Evolutionary conservation across 2,113 vertebrate genomes (phyloP), one percentile per base, ranked within the genome.

Genomic region (Carollia perspicillata): DNA sequence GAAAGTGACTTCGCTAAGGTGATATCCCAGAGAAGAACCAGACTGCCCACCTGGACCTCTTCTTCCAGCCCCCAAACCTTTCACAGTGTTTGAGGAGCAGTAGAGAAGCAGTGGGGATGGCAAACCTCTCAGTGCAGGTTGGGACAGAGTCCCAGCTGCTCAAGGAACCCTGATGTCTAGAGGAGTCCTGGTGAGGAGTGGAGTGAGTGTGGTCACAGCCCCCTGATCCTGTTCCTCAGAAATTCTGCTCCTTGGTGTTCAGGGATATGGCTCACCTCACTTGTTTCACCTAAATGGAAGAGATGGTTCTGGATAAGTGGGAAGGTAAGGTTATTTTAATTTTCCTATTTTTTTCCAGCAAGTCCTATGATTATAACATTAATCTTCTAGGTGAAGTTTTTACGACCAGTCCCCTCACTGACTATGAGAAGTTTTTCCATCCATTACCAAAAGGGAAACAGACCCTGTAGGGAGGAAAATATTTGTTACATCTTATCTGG

Each of bases 401-500:
- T 99, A 99, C 97, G 94, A 98, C 97, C 96, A 30, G 98, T 98
- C 98, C 98, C 98, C 98, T 98, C 85, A 93, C 97, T 74, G 97
- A 96, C 98, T 98, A 93, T 97, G 98, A 98, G 98, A 98, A 99
- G 98, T 98, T 98, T 98, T 98, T 98, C 98, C 98, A 99, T 99
- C 98, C 98, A 98, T 99, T 98, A 99, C 98, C 95, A 20, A 93
- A 96, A 95, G 94, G 97, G 97, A 98, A 98, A 98, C 97, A 51
- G 98, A 98, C 95, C 98, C 96, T 96, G 95, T 97, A 97, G 97
- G 98, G 97, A 98, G 97, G 98, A 95, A 98, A 98, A 97, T 98
- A 99, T 99, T 99, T 98, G 98, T 99, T 98, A 99, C 98, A 99
- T 99, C 98, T 99, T 99, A 99, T 99, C 99, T 98, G 98, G 93